A percentile compares a stretch with the other conserved stretches of the same genome.
Conservation (phyloP, 2,113 vertebrate species). For the Dromiciops gliroides region DNA sequence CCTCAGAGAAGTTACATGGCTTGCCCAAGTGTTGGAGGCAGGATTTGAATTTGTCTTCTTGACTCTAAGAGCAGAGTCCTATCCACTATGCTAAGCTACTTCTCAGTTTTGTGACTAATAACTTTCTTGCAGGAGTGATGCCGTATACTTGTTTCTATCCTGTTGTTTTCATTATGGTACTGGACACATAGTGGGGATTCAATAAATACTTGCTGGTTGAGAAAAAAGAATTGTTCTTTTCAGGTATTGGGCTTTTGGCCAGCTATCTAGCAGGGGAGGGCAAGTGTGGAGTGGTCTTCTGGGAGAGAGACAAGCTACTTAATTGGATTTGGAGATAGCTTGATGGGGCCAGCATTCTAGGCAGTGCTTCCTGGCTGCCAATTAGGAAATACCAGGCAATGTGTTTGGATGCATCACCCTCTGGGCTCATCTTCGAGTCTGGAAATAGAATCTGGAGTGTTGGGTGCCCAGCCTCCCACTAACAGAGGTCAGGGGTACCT, state of each 20-base stretch:
- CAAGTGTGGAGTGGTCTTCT: not conserved
- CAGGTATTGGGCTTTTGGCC: not conserved
- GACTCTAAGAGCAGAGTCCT: not conserved
- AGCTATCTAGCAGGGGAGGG: not conserved
- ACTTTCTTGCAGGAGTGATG: not conserved
- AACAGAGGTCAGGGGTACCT: constrained; percentile 64
- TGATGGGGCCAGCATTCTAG: constrained; percentile 38
- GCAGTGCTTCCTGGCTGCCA: constrained; percentile 65
- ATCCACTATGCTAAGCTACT: not conserved
- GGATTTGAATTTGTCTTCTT: not conserved
- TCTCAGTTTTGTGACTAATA: not conserved
- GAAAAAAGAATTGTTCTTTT: not conserved
- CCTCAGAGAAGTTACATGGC: not conserved
- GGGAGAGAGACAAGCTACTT: constrained; percentile 63
- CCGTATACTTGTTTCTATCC: not conserved
- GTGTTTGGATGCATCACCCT: constrained; percentile 70
- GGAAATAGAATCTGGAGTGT: constrained; percentile 66
- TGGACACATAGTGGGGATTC: not conserved
- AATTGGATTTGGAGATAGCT: constrained; percentile 66
- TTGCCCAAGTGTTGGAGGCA: not conserved
- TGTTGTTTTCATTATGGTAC: not conserved
- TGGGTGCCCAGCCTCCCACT: constrained; percentile 55
- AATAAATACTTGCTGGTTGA: not conserved
- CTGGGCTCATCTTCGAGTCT: constrained; percentile 36
- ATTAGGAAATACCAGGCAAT: constrained; percentile 72